Evolutionary conservation across 1,140 invertebrate genomes (phyloP), one percentile per base, ranked within the genome.

Genomic region (Mycetomoellerius zeteki): DNA sequence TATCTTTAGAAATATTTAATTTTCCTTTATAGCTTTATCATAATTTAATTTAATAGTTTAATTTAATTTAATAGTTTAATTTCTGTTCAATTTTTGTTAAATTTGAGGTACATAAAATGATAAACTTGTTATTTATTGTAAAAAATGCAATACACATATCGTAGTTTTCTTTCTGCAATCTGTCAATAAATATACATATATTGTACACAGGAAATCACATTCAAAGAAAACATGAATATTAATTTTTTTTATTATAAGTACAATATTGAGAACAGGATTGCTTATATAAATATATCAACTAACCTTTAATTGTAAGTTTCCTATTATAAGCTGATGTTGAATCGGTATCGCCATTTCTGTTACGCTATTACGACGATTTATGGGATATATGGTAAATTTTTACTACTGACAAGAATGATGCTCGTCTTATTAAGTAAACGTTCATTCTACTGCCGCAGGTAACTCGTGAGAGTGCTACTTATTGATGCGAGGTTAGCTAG

Each of bases 361-460:
- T n/a, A n/a, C 14, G 6, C n/a, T 24, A 24, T 19, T 71, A 21
- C 3, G 14, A 14, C 56, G 16, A 33, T 71, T n/a, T 33, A 10
- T 27, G 19, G 21, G 69, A 80, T 78, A 72, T 12, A 52, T 30
- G 16, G 8, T 14, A 37, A 67, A 86, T 67, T 88, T 78, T 76
- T 69, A 78, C 73, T 19, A 78, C 50, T 81, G 43, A 24, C 60
- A 72, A 56, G 37, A 62, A 62, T 47, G 37, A 30, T 4, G 12
- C 14, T 52, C 12, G 71, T 24, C 60, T 72, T 81, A 84, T 69
- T 72, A 71, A 54, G 50, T 58, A 30, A 52, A 73, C 24, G 77
- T 58, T 88, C 21, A 24, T 65, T 72, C 86, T 60, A 90, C 84
- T 86, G n/a, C 16, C 60, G 14, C 24, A 47, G 10, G 47, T 50